Evolutionary conservation across 2,113 vertebrate species (phyloP).

Genomic region (Orthonyx spaldingii): DNA sequence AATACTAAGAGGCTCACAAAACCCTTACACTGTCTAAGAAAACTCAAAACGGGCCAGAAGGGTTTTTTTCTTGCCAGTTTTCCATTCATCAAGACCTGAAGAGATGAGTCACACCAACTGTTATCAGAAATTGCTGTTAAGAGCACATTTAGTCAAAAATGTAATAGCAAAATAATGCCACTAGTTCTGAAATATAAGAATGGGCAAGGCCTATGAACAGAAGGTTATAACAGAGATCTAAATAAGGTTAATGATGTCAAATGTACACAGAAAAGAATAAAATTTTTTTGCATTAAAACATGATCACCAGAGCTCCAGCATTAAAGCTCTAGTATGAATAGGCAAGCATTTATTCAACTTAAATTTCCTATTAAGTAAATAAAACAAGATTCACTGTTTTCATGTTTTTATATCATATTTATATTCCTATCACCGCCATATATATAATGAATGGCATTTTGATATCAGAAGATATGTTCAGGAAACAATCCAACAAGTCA

Average conservation of each 20-base stretch:
- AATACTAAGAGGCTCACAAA: neutral
- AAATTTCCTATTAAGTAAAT: neutral
- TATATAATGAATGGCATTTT: neutral
- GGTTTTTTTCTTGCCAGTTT: neutral
- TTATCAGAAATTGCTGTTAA: neutral
- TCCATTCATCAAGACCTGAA: neutral
- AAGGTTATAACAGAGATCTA: neutral
- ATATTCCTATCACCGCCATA: neutral
- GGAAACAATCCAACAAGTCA: neutral
- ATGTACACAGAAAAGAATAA: neutral
- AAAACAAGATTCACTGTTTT: neutral
- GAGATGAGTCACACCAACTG: neutral
- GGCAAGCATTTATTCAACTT: neutral
- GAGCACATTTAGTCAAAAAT: neutral
- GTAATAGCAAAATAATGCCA: neutral
- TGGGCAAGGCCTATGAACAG: neutral
- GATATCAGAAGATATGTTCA: neutral
- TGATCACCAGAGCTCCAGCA: neutral
- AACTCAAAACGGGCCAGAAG: neutral
- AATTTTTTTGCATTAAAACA: neutral
- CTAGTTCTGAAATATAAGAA: neutral
- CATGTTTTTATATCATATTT: neutral
- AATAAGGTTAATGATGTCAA: neutral
- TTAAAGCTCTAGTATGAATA: neutral
- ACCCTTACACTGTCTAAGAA: neutral